These are phyloP conservation scores for Drosophila aff. DNA, from an alignment of 1,140 invertebrate genomes.

Conservation along the genomic window DNA sequence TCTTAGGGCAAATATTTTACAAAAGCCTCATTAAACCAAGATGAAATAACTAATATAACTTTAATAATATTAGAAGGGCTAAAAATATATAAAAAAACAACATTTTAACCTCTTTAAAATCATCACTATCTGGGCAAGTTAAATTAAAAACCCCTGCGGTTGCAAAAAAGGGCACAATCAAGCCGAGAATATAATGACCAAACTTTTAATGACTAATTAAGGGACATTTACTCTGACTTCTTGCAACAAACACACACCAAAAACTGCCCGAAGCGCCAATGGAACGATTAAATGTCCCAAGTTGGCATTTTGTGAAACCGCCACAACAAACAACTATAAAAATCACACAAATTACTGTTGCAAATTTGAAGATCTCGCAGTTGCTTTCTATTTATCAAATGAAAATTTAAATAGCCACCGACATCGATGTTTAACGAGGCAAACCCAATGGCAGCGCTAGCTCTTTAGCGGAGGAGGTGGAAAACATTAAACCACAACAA, in stretches of 20 bases:
- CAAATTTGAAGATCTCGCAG: constrained; percentile 24
- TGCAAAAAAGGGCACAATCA: constrained; percentile 22
- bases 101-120: constrained; percentile 4
- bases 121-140: constrained; percentile 17
- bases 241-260: constrained; percentile 24
- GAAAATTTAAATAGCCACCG: constrained; percentile 65
- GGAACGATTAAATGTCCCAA: constrained; percentile 50
- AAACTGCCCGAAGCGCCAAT: constrained; percentile 40
- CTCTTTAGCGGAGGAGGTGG: constrained; percentile 22
- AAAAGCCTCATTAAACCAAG: neutral
- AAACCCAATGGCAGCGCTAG: constrained; percentile 50
- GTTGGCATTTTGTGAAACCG: constrained; percentile 37
- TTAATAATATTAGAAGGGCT: neutral
- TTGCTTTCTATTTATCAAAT: constrained; percentile 70
- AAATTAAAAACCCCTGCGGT: constrained; percentile 36
- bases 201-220: constrained; percentile 78
- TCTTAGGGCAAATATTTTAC: neutral
- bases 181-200: constrained; percentile 52
- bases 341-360: constrained; percentile 34
- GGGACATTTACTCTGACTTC: constrained; percentile 25
- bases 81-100: too few species aligned
- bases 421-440: constrained; percentile 48
- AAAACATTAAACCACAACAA: constrained; percentile 35
- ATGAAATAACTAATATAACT: too few species aligned
- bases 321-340: constrained; percentile 38